A percentile compares a stretch with the other conserved stretches of the same genome.
Evolutionary conservation across 2,113 vertebrate species (phyloP).

Genomic region (Numida meleagris): DNA sequence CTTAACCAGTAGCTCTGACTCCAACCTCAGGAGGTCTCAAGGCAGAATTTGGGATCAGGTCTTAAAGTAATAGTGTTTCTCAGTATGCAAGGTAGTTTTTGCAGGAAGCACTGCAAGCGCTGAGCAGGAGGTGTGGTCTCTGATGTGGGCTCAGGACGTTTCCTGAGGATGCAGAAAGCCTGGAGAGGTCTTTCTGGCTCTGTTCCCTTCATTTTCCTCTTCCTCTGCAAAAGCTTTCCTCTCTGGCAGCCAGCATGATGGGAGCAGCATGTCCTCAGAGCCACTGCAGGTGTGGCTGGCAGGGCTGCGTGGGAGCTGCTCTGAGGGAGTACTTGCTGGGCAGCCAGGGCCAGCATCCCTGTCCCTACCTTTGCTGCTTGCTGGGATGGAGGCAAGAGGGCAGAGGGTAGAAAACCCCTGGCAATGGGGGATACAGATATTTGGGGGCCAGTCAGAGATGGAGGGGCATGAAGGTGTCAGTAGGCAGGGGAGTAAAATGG

Average conservation of each 20-base stretch:
- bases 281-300: accelerated
- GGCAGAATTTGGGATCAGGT: background rate
- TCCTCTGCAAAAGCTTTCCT: conserved; percentile 32
- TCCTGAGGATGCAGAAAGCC: conserved; percentile 54
- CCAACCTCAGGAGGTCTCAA: background rate
- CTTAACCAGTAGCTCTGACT: background rate
- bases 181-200: conserved; percentile 37
- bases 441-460: background rate
- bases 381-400: background rate
- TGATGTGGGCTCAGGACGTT: conserved; percentile 13
- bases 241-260: background rate
- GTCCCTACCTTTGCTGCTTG: background rate
- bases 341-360: background rate
- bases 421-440: background rate
- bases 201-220: conserved; percentile 55
- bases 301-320: background rate
- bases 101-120: background rate
- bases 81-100: background rate
- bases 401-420: background rate
- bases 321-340: background rate
- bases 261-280: background rate
- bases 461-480: background rate
- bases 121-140: background rate
- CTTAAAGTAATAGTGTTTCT: background rate
- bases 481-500: background rate